phyloP scores from a whole-genome alignment of 2,888 invertebrate genomes.

The Acanthosepion lycidas region DNA sequence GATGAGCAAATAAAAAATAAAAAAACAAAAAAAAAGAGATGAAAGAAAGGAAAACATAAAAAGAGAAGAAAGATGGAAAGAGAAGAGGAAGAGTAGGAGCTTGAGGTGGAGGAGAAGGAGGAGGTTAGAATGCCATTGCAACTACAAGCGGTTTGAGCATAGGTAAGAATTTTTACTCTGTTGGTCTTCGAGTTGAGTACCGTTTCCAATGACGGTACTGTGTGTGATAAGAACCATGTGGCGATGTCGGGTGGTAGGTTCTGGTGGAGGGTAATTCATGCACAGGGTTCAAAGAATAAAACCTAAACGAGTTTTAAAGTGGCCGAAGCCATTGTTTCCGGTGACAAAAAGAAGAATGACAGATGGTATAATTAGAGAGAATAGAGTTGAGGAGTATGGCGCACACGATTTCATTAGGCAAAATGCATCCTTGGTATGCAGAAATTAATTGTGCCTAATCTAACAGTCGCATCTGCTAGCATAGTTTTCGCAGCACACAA shows the following conservation, averaged over 20 bases:
- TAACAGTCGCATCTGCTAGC: too few species aligned
- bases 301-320: not conserved
- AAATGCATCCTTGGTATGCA: not conserved
- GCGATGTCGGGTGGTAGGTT: not conserved
- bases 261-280: too few species aligned
- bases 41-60: not conserved
- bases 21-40: too few species aligned
- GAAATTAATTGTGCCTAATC: too few species aligned
- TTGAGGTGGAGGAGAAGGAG: not conserved
- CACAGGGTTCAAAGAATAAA: not conserved
- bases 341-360: not conserved
- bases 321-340: conserved; percentile 14
- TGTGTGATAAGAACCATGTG: not conserved
- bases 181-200: not conserved
- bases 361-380: not conserved
- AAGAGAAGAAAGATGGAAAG: not conserved
- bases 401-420: not conserved
- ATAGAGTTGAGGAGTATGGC: not conserved
- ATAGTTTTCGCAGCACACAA: too few species aligned
- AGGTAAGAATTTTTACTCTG: conserved; percentile 7
- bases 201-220: not conserved
- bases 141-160: not conserved
- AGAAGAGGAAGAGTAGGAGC: not conserved
- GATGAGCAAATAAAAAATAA: too few species aligned
- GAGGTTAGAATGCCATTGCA: not conserved